Evolutionary conservation across 1,140 invertebrate genomes (phyloP).

Genomic region (Ganaspis sp.): DNA sequence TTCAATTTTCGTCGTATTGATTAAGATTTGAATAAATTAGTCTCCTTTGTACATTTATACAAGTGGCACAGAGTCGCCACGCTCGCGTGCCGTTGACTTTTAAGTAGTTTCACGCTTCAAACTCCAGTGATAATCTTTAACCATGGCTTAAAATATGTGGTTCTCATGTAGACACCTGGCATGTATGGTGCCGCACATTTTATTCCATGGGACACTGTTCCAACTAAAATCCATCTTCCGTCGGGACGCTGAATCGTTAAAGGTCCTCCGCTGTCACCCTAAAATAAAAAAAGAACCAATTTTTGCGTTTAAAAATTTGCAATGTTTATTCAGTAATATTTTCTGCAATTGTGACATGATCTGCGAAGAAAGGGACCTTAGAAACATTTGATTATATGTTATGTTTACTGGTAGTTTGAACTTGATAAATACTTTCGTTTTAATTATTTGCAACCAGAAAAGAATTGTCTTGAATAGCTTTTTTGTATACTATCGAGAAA

Average conservation of each 20-base stretch:
- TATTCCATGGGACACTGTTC: conserved; percentile 96
- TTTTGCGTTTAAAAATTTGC: background rate
- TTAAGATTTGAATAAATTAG: conserved; percentile 66
- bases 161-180: conserved; percentile 95
- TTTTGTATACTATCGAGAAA: too few relatives aligned
- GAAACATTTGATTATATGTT: too few relatives aligned
- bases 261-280: conserved; percentile 97
- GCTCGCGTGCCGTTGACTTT: conserved; percentile 41
- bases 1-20: conserved; percentile 2
- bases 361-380: too few relatives aligned
- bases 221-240: conserved; percentile 91
- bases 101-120: conserved; percentile 63
- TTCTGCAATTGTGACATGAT: too few relatives aligned
- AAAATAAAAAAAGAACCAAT: conserved; percentile 40
- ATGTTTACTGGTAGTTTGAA: too few relatives aligned
- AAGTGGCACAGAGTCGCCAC: conserved; percentile 63
- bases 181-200: conserved; percentile 94
- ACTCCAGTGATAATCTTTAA: conserved; percentile 89
- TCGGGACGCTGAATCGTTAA: conserved; percentile 89
- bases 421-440: too few relatives aligned
- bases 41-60: conserved; percentile 75
- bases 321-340: too few relatives aligned
- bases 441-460: too few relatives aligned
- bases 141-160: conserved; percentile 94
- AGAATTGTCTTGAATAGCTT: too few relatives aligned